Conservation (phyloP, 2,113 vertebrate genomes). For the Ceuthmochares aereus region DNA sequence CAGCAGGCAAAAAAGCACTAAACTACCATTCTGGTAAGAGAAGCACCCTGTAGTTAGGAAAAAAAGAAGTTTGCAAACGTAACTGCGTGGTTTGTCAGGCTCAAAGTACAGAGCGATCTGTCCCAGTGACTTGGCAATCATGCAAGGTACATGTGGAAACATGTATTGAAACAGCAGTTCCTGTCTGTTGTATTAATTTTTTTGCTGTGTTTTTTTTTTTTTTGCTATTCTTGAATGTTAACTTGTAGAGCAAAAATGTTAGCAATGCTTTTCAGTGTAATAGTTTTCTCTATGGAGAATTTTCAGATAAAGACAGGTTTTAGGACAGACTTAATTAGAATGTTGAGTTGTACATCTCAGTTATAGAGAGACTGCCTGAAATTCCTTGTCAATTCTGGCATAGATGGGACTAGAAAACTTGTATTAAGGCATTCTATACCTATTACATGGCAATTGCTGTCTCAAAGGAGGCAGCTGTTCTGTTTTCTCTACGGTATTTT, state of each 20-base stretch:
- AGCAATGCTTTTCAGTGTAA: rapidly evolving
- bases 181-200: background rate
- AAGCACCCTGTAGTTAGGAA: background rate
- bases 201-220: background rate
- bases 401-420: background rate
- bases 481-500: background rate
- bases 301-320: background rate
- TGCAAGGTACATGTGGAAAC: background rate
- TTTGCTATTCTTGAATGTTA: background rate
- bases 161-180: background rate
- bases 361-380: background rate
- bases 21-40: background rate
- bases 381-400: background rate
- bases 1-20: background rate
- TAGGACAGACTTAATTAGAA: background rate
- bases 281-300: background rate
- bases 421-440: background rate
- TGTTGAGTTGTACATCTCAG: background rate
- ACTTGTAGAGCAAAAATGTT: background rate
- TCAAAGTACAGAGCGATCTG: background rate
- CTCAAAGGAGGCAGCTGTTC: background rate
- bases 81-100: background rate
- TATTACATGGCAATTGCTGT: background rate
- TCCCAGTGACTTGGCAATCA: background rate
- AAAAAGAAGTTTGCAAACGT: background rate